Evolutionary conservation across 92 coral and sea anemone species (phyloP), one percentile per base, ranked within the genome.

Genomic region (Porites cylindrica): DNA sequence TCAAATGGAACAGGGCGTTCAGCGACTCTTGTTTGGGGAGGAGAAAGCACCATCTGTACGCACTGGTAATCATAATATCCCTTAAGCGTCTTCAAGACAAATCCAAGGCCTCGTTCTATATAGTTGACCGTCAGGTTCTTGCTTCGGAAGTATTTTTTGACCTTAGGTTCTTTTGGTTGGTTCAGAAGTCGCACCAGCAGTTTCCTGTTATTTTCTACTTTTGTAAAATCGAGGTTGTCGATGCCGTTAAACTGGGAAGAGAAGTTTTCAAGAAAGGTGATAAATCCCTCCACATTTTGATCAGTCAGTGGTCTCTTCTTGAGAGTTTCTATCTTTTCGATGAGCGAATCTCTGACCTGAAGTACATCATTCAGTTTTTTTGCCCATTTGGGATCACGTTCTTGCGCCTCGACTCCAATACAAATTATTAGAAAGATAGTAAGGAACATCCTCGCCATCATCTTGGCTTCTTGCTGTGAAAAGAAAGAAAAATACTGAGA

Each of bases 51-150:
- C 32, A 29, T 29, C 32, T 29, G 32, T 29, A 29, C 32, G 32
- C 32, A 29, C 32, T 29, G 32, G 32, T 29, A 29, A 29, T 29
- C 32, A 29, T 29, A 29, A 29, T 29, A 29, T 17, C 58, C 29
- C 61, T 53, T 79, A 9, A 79, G 52, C 8, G 85, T 68, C 61
- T 70, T 86, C 16, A 86, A 38, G 10, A 86, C 3, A 62, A 65
- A 78, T 47, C 90, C 90, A n/a, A 86, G n/a, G 11, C 90, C 90
- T 38, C 89, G 89, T 3, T 11, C 9, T 13, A 1, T 67, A 21
- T 85, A 85, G 20, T 85, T 17, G 1, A 78, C 11, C 67, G 77
- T 69, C 63, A 85, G 29, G 66, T 85, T 85, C 12, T 56, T 64
- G 2, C 89, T 85, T 23, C 17, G 51, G 56, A 85, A 85, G 8